Conservation (phyloP, 2,888 invertebrate genomes). For the Acanthococcus lagerstroemiae region DNA sequence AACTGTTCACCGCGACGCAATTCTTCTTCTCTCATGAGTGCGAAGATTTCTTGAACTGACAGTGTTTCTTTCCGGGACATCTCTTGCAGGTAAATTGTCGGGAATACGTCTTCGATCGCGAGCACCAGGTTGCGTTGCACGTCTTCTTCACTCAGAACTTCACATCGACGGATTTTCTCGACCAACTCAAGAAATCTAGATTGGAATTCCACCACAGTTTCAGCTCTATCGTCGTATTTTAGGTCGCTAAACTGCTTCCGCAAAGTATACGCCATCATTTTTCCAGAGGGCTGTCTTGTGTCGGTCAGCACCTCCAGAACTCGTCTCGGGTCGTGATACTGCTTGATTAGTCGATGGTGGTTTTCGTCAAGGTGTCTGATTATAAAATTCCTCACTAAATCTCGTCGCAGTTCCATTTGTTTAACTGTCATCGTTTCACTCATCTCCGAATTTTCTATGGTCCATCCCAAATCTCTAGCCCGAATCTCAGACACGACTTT, state of each 20-base stretch:
- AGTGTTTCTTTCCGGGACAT: not conserved
- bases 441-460: not conserved
- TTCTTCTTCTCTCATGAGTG: too few relatives aligned
- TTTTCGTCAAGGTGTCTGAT: not conserved
- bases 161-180: too few relatives aligned
- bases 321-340: not conserved
- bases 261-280: not conserved
- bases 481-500: not conserved
- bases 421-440: too few relatives aligned
- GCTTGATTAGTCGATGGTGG: not conserved
- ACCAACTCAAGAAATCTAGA: too few relatives aligned
- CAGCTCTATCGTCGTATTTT: too few relatives aligned
- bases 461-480: not conserved
- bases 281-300: not conserved
- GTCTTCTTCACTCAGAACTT: not conserved
- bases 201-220: too few relatives aligned
- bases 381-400: not conserved
- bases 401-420: too few relatives aligned
- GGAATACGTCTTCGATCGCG: not conserved
- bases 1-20: not conserved
- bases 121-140: not conserved
- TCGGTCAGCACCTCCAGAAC: not conserved
- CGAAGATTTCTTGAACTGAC: not conserved
- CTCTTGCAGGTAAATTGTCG: not conserved
- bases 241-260: not conserved